A percentile compares a stretch with the other conserved stretches of the same genome.
Evolutionary conservation across 1,140 invertebrate genomes (phyloP).

Genomic region (Sarcophaga bullata): DNA sequence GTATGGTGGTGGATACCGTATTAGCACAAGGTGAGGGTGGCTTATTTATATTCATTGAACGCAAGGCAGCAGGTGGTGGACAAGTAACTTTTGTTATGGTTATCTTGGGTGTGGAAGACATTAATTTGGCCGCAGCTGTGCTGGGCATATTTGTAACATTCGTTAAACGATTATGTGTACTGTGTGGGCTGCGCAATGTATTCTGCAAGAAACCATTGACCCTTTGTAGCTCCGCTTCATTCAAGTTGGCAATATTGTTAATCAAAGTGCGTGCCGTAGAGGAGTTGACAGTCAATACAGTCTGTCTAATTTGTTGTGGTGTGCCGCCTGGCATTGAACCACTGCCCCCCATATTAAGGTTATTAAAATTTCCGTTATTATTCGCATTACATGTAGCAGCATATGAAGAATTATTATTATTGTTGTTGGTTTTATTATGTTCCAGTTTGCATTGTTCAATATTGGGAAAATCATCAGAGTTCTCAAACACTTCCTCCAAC

Average conservation of each 20-base stretch:
- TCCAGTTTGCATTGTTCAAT: background rate
- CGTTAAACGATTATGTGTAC: background rate
- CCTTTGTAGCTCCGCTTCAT: slow-evolving; percentile 17
- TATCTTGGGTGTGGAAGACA: slow-evolving; percentile 16
- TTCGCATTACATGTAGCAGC: background rate
- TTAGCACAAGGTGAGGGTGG: background rate
- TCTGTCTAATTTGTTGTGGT: slow-evolving; percentile 3
- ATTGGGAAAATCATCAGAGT: slow-evolving; percentile 40
- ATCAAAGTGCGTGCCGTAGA: slow-evolving; percentile 18
- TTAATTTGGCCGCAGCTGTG: background rate
- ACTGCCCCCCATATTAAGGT: background rate
- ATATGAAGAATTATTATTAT: background rate
- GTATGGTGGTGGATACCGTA: slow-evolving; percentile 23
- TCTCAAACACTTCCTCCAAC: slow-evolving; percentile 40
- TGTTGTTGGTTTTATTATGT: background rate
- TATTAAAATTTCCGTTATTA: background rate
- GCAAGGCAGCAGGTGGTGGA: slow-evolving; percentile 24
- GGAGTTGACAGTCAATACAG: slow-evolving; percentile 23
- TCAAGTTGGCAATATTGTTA: slow-evolving; percentile 34
- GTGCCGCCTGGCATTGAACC: background rate
- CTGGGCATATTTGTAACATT: background rate
- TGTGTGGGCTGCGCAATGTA: background rate
- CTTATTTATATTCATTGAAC: background rate
- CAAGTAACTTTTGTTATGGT: slow-evolving; percentile 24
- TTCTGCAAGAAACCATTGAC: slow-evolving; percentile 28